Evolutionary conservation across 2,113 vertebrate genomes (phyloP).

Genomic region (Collichthys lucidus): DNA sequence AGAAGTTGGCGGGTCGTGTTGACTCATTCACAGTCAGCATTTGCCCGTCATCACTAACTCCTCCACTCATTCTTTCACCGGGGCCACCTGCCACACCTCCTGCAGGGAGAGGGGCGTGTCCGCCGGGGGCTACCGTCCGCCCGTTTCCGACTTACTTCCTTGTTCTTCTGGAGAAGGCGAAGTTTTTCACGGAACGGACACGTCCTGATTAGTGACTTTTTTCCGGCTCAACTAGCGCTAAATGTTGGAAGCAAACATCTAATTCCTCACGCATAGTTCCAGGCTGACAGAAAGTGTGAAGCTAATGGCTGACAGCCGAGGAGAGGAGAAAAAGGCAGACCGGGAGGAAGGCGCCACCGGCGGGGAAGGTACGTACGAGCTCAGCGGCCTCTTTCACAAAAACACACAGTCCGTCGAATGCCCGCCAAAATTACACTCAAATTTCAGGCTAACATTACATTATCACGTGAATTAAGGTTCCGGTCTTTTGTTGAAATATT

Average conservation of each 20-base stretch:
- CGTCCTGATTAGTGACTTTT: background rate
- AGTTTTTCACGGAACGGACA: background rate
- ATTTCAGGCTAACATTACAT: too few species aligned
- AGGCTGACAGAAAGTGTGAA: slow-evolving; percentile 1
- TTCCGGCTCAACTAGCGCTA: accelerated
- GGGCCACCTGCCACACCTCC: too few species aligned
- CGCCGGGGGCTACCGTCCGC: background rate
- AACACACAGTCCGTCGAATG: background rate
- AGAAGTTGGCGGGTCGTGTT: too few species aligned
- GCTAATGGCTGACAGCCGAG: slow-evolving; percentile 72
- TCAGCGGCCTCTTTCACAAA: too few species aligned
- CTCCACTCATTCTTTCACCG: too few species aligned
- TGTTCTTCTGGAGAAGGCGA: slow-evolving; percentile 17
- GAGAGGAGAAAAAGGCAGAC: background rate
- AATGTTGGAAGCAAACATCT: background rate
- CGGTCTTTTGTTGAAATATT: background rate
- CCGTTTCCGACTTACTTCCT: slow-evolving; percentile 66
- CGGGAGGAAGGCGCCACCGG: slow-evolving; percentile 73
- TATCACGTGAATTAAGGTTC: background rate
- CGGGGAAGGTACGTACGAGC: slow-evolving; percentile 76
- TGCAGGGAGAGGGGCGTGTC: background rate
- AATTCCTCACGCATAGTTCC: background rate
- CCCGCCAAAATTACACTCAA: too few species aligned
- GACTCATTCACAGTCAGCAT: too few species aligned
- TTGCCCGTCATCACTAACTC: too few species aligned